Percentiles rank a stretch among this genome's conserved stretches.
Conservation (phyloP, 2,888 invertebrate genomes). For the Coleophora deauratella region DNA sequence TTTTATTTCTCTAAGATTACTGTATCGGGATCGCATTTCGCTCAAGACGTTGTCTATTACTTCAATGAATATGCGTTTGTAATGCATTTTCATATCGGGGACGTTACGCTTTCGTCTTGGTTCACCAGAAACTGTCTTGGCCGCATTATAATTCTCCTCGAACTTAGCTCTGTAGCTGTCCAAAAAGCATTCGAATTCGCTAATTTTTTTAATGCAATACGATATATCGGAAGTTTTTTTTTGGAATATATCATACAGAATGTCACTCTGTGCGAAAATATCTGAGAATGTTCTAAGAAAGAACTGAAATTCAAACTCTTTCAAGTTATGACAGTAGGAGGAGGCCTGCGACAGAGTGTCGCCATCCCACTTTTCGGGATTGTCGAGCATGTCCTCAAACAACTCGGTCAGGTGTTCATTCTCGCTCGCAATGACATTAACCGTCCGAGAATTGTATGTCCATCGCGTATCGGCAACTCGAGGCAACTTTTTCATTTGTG, state of each 20-base stretch:
- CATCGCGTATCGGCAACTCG: slow-evolving; percentile 8
- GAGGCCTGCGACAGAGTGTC: slow-evolving; percentile 4
- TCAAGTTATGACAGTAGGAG: background rate
- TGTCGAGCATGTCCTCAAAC: slow-evolving; percentile 6
- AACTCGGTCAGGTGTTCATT: background rate
- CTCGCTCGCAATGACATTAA: slow-evolving; percentile 11
- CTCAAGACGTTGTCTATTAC: background rate
- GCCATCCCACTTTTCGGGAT: slow-evolving; percentile 4
- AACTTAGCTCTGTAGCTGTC: background rate
- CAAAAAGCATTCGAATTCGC: background rate
- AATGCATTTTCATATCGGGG: too few species aligned
- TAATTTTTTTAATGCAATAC: slow-evolving; percentile 1
- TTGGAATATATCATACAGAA: slow-evolving; percentile 4
- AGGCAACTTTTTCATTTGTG: slow-evolving; percentile 3
- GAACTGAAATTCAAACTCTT: slow-evolving; percentile 6
- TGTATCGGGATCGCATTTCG: background rate
- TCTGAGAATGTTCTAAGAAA: background rate
- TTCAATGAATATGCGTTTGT: too few species aligned
- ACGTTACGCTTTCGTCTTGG: too few species aligned
- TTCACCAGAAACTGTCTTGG: too few species aligned
- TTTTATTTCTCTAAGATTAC: background rate
- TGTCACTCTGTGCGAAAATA: slow-evolving; percentile 4
- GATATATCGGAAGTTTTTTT: slow-evolving; percentile 4
- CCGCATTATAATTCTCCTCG: background rate
- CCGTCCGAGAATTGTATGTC: slow-evolving; percentile 8